A percentile compares a stretch with the other conserved stretches of the same genome.
These are phyloP conservation scores for Leptodon cayanensis DNA, from an alignment of 2,797 vertebrate genomes.

Conservation along the genomic window DNA sequence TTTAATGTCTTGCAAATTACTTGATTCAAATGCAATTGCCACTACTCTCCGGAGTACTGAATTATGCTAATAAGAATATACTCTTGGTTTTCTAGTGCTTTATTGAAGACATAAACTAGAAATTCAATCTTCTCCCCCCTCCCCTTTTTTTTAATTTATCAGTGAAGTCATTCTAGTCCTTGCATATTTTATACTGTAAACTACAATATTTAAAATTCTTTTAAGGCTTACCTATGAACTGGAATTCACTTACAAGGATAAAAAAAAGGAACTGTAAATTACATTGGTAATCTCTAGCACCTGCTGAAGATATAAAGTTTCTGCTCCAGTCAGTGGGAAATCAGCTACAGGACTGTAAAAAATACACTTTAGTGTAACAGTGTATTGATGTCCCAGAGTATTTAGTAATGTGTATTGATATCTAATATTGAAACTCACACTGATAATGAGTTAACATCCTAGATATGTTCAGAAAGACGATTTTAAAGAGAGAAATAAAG, in stretches of 20 bases:
- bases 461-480: not conserved
- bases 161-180: not conserved
- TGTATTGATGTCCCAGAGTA: conserved; percentile 15
- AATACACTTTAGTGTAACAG: not conserved
- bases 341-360: not conserved
- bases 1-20: not conserved
- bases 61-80: not conserved
- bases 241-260: not conserved
- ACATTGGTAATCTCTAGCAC: not conserved
- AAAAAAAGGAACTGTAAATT: not conserved
- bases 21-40: not conserved
- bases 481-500: not conserved
- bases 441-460: not conserved
- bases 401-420: not conserved
- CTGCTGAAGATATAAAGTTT: not conserved
- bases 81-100: not conserved
- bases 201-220: not conserved
- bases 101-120: not conserved
- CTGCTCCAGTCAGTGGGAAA: not conserved
- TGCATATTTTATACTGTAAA: not conserved
- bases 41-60: not conserved
- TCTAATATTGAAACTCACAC: not conserved
- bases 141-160: not conserved
- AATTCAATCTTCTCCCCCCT: not conserved
- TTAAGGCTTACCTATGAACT: not conserved